Percentiles rank a stretch among this genome's conserved stretches.
phyloP scores from a whole-genome alignment of 2,113 vertebrate species.

The Epinephelus lanceolatus region DNA sequence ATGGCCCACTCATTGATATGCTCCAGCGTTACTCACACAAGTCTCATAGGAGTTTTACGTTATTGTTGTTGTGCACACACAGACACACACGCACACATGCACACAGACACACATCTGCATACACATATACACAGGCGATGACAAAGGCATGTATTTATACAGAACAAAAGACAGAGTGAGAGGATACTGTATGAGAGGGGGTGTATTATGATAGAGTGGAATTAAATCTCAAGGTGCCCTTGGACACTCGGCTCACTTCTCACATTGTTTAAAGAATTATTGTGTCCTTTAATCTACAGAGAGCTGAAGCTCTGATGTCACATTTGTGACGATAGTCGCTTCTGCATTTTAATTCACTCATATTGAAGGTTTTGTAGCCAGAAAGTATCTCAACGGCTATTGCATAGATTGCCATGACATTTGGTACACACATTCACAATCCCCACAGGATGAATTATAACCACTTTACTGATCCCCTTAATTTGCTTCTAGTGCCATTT shows the following conservation, averaged over 20 bases:
- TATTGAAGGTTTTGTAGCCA: background rate
- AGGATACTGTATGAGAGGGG: background rate
- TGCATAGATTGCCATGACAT: too few relatives aligned
- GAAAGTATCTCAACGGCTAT: too few relatives aligned
- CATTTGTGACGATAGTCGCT: background rate
- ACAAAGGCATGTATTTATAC: conserved; percentile 50
- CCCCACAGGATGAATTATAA: background rate
- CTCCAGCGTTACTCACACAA: conserved; percentile 44
- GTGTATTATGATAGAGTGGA: conserved; percentile 35
- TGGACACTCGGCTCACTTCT: conserved; percentile 40
- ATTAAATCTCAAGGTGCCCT: conserved; percentile 70
- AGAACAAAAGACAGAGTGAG: conserved; percentile 30
- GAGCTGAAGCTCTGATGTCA: background rate
- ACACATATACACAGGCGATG: conserved; percentile 37
- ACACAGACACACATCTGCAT: background rate
- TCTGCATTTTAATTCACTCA: background rate
- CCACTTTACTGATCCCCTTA: background rate
- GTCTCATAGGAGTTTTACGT: conserved; percentile 45
- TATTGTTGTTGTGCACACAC: conserved; percentile 12
- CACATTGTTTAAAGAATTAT: conserved; percentile 23
- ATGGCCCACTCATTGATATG: conserved; percentile 63
- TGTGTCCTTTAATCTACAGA: conserved; percentile 44
- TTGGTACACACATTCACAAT: too few relatives aligned
- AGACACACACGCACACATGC: background rate
- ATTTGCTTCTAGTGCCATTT: background rate